Base-by-base conservation (phyloP, 35 echinoderm and acorn worm genomes). In the Apostichopus japonicus region DNA sequence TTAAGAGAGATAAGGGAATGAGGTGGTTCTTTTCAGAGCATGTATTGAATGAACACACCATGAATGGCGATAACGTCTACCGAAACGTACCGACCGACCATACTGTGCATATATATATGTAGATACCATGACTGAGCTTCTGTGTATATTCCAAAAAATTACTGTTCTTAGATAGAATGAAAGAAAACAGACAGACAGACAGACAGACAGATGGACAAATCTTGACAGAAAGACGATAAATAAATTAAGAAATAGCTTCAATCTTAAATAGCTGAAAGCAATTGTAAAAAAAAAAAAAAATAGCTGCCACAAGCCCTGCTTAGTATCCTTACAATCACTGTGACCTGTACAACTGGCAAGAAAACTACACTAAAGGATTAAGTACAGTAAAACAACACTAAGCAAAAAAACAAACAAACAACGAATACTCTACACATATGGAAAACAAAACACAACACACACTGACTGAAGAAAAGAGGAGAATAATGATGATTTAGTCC, bases 321-420 rank as follows among this genome's bases (percentile, higher is more conserved):
- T 51, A 57, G 54, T 57, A 6, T 62, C 15, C 81, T 52, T 84
- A 84, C 56, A 84, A 55, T 54, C 53, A 57, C 81, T 84, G 81
- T 84, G 81, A 84, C 81, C 81, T 84, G 57, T 84, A 84, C 81
- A 84, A 59, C 17, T 84, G 81, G 81, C 81, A 84, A 84, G 81
- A 84, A 44, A 27, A 80, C 78, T 24, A 80, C 6, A 23, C 13
- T 4, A 53, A 80, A 80, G 33, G 27, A 15, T 80, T 80, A 80
- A 80, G 78, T 80, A 80, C 78, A 84, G 6, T 84, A 83, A 11
- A 67, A 67, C 63, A 67, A 67, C 63, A 67, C 9, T 67, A 1
- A 16, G 19, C 9, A 9, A 11, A 67, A 67, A 75, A 14, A 21
- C n/a, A 21, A 75, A 75, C 71, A 21, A 75, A 75, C 16, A 21